Percentiles rank a stretch among this genome's conserved stretches.
Conservation (phyloP, 2,113 vertebrate species). For the Daboia siamensis region DNA sequence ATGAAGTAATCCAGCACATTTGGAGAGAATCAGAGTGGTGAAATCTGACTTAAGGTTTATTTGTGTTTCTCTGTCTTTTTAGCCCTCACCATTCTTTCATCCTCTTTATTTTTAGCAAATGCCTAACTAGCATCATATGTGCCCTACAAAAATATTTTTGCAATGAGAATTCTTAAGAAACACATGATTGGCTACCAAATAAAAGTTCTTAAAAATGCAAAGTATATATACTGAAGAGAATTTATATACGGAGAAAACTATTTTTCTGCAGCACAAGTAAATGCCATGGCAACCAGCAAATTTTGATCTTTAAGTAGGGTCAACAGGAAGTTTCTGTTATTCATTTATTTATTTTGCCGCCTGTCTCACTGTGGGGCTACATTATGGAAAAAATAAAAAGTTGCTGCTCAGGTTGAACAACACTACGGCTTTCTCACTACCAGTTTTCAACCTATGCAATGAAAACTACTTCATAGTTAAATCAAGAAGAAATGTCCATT, state of each 20-base stretch:
- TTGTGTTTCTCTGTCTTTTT: not conserved
- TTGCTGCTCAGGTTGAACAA: not conserved
- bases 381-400: not conserved
- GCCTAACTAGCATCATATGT: not conserved
- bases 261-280: not conserved
- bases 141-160: not conserved
- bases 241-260: not conserved
- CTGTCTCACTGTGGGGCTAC: too few species aligned
- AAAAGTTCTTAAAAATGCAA: not conserved
- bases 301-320: not conserved
- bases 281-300: not conserved
- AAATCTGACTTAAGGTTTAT: not conserved
- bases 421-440: not conserved
- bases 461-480: not conserved
- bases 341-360: too few species aligned
- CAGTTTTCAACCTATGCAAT: not conserved
- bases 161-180: not conserved
- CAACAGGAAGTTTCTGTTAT: not conserved
- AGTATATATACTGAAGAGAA: not conserved
- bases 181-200: not conserved
- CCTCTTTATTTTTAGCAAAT: not conserved
- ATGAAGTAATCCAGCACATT: not conserved
- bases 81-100: not conserved
- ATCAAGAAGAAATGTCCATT: not conserved
- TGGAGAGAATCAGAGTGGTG: not conserved